Evolutionary conservation across 2,888 invertebrate genomes (phyloP).

Genomic region (Pardosa pseudoannulata): DNA sequence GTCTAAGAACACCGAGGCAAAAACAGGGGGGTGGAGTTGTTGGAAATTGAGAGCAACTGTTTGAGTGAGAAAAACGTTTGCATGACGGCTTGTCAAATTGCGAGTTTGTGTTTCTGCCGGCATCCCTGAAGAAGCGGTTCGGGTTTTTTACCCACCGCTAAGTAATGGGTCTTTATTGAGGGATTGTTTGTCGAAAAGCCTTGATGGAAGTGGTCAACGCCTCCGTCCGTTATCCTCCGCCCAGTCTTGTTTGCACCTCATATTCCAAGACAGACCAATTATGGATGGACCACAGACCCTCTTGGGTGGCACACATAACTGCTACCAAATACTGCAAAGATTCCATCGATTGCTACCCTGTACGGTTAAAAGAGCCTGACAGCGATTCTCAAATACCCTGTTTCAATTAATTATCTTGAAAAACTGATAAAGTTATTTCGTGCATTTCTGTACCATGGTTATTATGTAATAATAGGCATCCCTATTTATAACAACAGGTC

Average conservation of each 20-base stretch:
- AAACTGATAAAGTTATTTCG: no score
- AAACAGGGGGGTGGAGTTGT: constrained; percentile 1
- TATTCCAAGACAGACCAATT: not conserved
- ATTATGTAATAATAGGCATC: no score
- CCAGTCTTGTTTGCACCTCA: constrained; percentile 11
- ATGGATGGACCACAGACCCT: not conserved
- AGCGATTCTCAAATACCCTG: no score
- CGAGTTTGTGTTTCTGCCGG: constrained; percentile 9
- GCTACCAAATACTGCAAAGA: not conserved
- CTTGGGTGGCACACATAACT: not conserved
- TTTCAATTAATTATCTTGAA: no score
- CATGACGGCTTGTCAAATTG: constrained; percentile 55
- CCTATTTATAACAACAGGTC: no score
- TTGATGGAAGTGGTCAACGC: constrained; percentile 15
- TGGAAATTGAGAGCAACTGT: constrained; percentile 1
- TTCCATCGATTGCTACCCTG: no score
- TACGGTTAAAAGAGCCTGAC: no score
- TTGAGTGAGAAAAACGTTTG: constrained; percentile 41
- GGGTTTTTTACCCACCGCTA: not conserved
- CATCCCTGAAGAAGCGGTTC: not conserved
- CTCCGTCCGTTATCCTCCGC: not conserved
- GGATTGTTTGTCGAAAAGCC: constrained; percentile 1
- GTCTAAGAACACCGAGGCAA: constrained; percentile 17
- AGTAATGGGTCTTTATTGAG: constrained; percentile 3
- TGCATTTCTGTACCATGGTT: no score